Evolutionary conservation across 2,113 vertebrate genomes (phyloP).

Genomic region (Alces alces): DNA sequence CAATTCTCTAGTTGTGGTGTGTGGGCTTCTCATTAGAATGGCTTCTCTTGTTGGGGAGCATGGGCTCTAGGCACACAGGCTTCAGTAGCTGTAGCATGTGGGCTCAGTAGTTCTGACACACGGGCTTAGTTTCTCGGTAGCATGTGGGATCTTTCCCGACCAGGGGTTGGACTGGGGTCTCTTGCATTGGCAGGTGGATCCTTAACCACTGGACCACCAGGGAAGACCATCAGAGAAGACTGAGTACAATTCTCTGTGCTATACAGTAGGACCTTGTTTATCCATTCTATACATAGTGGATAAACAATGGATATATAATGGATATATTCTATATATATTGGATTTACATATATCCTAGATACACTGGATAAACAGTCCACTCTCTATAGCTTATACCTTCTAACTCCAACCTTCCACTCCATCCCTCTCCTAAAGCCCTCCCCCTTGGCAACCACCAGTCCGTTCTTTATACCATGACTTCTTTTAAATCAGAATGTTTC

Average conservation of each 20-base stretch:
- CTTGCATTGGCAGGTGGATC: neutral
- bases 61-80: accelerated
- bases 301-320: neutral
- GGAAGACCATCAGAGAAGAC: neutral
- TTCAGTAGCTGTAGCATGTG: neutral
- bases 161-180: neutral
- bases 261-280: neutral
- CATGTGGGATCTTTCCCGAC: neutral
- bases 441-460: neutral
- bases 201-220: neutral
- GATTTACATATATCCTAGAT: neutral
- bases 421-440: neutral
- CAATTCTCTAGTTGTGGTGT: neutral
- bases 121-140: neutral
- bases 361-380: neutral
- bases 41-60: neutral
- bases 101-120: neutral
- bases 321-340: neutral
- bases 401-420: neutral
- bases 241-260: neutral
- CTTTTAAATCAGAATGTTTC: neutral
- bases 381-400: neutral
- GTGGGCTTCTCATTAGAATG: neutral
- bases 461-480: neutral
- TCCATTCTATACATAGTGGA: neutral